Base-by-base conservation (phyloP, 1,140 invertebrate species). In the Ylistrum balloti region DNA sequence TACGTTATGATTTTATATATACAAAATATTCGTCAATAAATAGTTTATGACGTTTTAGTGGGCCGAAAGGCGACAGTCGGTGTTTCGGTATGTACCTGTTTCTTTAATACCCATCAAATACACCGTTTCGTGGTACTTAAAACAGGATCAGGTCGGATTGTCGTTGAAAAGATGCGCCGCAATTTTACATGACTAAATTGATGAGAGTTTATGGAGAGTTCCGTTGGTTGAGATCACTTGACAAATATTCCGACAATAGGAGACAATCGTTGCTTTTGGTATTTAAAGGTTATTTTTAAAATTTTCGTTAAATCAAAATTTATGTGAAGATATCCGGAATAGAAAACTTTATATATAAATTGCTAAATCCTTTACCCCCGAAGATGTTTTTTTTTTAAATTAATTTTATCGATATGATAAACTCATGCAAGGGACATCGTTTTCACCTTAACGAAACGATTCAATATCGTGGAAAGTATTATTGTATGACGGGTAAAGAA, bases 91-190 rank as follows among this genome's bases (percentile, higher is more conserved):
- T 74, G 56, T 74, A 74, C 56, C 56, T 74, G 56, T 74, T 28
- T 74, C 56, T n/a, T 74, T 74, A 74, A 74, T 28, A 74, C 56
- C 56, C 56, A 74, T n/a, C n/a, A 74, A 74, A 74, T 74, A 74
- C 56, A 74, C 22, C 56, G 28, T 74, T 74, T 74, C 56, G 28
- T 22, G 56, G 56, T 74, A 74, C 56, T 74, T 74, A 74, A 74
- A 74, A 74, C n/a, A 17, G 56, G 56, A 74, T 74, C 56, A 74
- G 56, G 13, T 74, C 22, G 56, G 20, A 74, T 74, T 74, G 20
- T 74, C n/a, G 22, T 11, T 74, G 22, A 28, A 74, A 74, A 74
- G 56, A 74, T 74, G 56, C 56, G 56, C 0, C 56, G 56, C 56
- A 74, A 74, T 74, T 74, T 74, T 74, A 74, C 56, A 74, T 74